Evolutionary conservation across 2,113 vertebrate species (phyloP), one percentile per base, ranked within the genome.

Genomic region (Clarias macrocephalus): DNA sequence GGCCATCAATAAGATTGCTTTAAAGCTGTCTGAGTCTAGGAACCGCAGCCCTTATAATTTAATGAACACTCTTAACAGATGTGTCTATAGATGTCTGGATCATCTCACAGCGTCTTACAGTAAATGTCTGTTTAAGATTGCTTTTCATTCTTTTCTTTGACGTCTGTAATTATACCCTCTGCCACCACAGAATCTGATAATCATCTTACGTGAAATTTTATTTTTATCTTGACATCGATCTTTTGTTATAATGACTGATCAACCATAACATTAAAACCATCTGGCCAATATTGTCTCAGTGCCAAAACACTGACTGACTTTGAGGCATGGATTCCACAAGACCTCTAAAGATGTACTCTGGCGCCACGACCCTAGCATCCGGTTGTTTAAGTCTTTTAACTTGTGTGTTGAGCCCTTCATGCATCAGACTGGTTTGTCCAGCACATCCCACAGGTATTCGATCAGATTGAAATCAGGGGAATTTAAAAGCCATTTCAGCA

Each of bases 1-100:
- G 25, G 57, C 54, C 79, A 73, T 75, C 33, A 87, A 33, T 73
- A 82, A 80, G 56, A 52, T 87, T 82, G 56, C 56, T 54, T 52
- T 82, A 75, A 28, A 68, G 30, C 65, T 82, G n/a, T 52, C 15
- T 86, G 66, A 37, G 79, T 48, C 30, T 76, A 86, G 33, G 21
- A 80, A 57, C 19, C 30, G 4, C 60, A 75, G 80, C 37, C 21
- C 37, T 76, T 72, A 62, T 85, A 65, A 87, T 79, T 86, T 65
- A 77, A 76, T 83, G 59, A 75, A 42, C 70, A 68, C 42, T 82
- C 57, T 81, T 30, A 82, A 72, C 37, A 60, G 19, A 65, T 73
- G 59, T 87, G 73, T 59, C 72, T 65, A 37, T 54, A 66, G 28
- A 83, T 63, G 37, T n/a, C 37, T 82, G 59, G 86, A 28, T 80